Evolutionary conservation across 2,888 invertebrate genomes (phyloP).

Genomic region (Lucinisca nassula): DNA sequence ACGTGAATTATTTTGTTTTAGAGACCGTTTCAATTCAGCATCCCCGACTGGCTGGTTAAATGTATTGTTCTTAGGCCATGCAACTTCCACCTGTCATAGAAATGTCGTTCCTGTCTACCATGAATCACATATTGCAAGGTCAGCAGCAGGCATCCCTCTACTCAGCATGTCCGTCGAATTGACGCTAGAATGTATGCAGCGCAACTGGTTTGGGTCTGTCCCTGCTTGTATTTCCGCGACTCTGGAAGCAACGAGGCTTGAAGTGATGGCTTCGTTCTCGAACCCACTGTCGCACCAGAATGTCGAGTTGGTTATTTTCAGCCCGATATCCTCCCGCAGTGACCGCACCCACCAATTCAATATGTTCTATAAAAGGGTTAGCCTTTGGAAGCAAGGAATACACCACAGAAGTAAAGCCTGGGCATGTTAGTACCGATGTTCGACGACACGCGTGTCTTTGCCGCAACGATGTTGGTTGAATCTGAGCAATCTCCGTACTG

Average conservation of each 20-base stretch:
- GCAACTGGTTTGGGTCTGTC: constrained; percentile 51
- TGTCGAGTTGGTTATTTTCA: too few species aligned
- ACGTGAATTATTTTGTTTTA: not conserved
- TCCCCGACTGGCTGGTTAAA: not conserved
- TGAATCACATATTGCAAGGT: not conserved
- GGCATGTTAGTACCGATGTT: too few species aligned
- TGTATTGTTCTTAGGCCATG: constrained; percentile 25
- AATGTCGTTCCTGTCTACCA: constrained; percentile 56
- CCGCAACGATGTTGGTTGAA: too few species aligned
- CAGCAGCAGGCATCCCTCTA: not conserved
- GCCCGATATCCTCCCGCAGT: too few species aligned
- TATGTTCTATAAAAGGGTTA: too few species aligned
- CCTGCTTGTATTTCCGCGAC: constrained; percentile 62
- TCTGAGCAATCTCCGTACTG: too few species aligned
- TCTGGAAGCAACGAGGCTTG: constrained; percentile 69
- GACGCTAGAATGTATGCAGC: constrained; percentile 20
- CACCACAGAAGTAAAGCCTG: too few species aligned
- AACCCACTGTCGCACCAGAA: constrained; percentile 61
- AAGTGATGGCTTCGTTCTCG: constrained; percentile 41
- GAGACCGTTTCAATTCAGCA: not conserved
- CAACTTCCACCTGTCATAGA: not conserved
- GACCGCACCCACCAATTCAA: too few species aligned
- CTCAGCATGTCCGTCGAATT: constrained; percentile 31
- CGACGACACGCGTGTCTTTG: too few species aligned
- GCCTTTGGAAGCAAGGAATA: too few species aligned